A percentile compares a stretch with the other conserved stretches of the same genome.
Evolutionary conservation across 2,113 vertebrate genomes (phyloP).

Genomic region (Plectropomus leopardus): DNA sequence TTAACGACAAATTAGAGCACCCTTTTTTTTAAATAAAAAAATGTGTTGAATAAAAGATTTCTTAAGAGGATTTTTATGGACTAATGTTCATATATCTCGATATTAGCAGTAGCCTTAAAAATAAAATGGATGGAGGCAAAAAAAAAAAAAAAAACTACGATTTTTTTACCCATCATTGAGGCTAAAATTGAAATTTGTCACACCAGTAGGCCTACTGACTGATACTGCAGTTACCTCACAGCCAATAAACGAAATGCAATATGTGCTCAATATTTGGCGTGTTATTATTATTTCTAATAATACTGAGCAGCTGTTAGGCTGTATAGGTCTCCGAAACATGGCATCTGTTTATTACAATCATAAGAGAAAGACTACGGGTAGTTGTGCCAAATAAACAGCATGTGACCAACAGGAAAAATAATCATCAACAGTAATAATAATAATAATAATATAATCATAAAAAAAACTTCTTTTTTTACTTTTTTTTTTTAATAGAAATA

Average conservation of each 20-base stretch:
- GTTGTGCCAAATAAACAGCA: background rate
- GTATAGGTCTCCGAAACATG: background rate
- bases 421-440: no score
- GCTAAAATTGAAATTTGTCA: constrained; percentile 11
- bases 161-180: constrained; percentile 34
- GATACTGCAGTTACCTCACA: background rate
- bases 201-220: background rate
- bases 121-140: no score
- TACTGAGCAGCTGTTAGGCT: background rate
- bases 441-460: no score
- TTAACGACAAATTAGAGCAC: constrained; percentile 28
- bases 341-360: background rate
- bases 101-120: no score
- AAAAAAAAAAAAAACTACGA: background rate
- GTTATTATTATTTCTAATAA: background rate
- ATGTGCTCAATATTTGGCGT: background rate
- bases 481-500: no score
- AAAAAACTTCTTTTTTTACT: no score
- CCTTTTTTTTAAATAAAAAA: constrained; percentile 6
- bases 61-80: no score
- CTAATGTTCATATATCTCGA: no score
- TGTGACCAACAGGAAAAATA: background rate
- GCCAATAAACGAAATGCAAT: background rate
- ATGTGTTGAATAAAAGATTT: background rate
- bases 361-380: background rate